Evolutionary conservation across 2,797 vertebrate species (phyloP).

Genomic region (Eurystomus glaucurus): DNA sequence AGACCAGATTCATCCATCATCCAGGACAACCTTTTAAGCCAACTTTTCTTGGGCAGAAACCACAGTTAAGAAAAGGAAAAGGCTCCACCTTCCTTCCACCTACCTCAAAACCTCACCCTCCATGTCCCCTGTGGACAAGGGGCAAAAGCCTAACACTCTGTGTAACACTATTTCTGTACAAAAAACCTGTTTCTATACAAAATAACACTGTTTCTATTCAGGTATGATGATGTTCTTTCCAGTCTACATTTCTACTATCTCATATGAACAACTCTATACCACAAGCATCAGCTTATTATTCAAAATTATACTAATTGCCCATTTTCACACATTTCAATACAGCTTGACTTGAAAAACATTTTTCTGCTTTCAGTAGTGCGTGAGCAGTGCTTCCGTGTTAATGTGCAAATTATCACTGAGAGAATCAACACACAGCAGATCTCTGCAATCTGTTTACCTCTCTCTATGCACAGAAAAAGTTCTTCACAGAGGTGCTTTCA

Average conservation of each 20-base stretch:
- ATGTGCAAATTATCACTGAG: neutral
- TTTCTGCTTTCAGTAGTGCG: neutral
- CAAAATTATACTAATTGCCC: neutral
- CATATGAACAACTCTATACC: neutral
- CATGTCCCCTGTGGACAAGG: neutral
- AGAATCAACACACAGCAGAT: neutral
- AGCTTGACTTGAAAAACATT: neutral
- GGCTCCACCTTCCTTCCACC: neutral
- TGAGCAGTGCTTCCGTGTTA: neutral
- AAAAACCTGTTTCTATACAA: neutral
- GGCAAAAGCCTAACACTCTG: neutral
- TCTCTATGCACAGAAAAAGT: neutral
- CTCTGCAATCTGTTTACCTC: neutral
- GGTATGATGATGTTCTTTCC: neutral
- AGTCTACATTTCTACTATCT: neutral
- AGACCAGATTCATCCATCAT: neutral
- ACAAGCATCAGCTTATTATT: neutral
- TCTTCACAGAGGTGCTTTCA: neutral
- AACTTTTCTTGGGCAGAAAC: constrained; percentile 15
- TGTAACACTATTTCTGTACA: neutral
- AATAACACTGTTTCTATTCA: neutral
- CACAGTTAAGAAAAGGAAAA: neutral
- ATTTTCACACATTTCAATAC: constrained; percentile 10
- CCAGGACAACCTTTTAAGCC: neutral
- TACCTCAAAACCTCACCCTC: neutral